Evolutionary conservation across 2,113 vertebrate species (phyloP).

Genomic region (Neomonachus schauinslandi): DNA sequence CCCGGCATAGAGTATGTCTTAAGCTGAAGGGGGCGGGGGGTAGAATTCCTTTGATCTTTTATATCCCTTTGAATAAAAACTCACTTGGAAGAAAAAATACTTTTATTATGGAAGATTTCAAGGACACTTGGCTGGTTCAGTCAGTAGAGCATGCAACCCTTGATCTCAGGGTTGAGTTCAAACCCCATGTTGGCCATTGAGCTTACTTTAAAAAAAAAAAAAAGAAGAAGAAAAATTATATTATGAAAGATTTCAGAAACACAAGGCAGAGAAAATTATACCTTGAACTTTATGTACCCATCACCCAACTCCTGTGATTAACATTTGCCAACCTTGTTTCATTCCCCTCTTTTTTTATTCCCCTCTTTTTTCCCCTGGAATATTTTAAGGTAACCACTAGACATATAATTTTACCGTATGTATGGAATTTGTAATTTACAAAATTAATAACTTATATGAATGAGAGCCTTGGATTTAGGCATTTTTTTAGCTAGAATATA

Average conservation of each 20-base stretch:
- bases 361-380: neutral
- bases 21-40: too few relatives aligned
- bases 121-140: neutral
- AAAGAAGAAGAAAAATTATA: neutral
- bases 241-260: constrained; percentile 9
- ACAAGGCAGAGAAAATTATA: neutral
- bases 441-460: neutral
- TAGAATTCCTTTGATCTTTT: neutral
- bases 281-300: neutral
- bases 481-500: constrained; percentile 24
- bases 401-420: neutral
- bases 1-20: neutral
- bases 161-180: neutral
- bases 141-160: neutral
- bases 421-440: constrained; percentile 21
- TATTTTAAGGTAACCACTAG: neutral
- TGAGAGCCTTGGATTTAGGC: neutral
- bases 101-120: neutral
- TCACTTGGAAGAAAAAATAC: neutral
- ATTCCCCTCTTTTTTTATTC: neutral
- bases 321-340: neutral
- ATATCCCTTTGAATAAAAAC: neutral
- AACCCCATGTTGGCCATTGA: neutral
- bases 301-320: neutral
- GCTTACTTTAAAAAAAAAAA: neutral